Base-by-base conservation (phyloP, 2,888 invertebrate genomes). In the Leucophenga maculata region DNA sequence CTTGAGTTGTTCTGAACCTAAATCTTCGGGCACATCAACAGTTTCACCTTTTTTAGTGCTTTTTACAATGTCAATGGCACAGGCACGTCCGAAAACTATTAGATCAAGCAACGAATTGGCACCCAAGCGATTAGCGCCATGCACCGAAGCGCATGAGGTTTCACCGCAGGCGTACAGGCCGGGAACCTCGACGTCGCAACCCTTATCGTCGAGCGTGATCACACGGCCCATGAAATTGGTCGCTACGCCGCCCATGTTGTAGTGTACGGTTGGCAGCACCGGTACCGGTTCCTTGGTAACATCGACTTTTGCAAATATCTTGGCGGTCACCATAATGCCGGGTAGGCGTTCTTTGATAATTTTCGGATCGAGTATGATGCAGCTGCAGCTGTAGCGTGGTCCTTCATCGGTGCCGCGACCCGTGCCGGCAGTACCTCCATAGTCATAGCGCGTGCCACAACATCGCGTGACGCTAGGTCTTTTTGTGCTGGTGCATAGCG, bases 231-330 rank as follows among this genome's bases (percentile, higher is more conserved):
- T 94, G 90, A 93, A 98, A 90, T 99, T 98, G 18, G 99, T 99
- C 4, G 99, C 99, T 13, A 97, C 92, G 70, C 99, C 99, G 31
- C 99, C 99, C 99, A 99, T 99, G 87, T 98, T 99, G 90, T 99
- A 99, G 88, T 99, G 99, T 2, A 99, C 99, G 0, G 99, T 99
- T 11, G 99, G 99, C 77, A 99, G 89, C 16, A 99, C 98, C 0
- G 99, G 99, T 79, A 99, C 97, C n/a, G 98, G 97, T 80, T 99
- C 98, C 78, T 96, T 92, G 14, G 97, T 97, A n/a, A 98, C 98
- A 89, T 99, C 99, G 9, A 99, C 98, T n/a, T 98, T 98, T 32
- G 98, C 97, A 89, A 99, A 99, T 86, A 99, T 97, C 95, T 95
- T 96, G 2, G 99, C 99, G 0, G 99, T 98, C 90, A 98, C 98